A percentile compares a stretch with the other conserved stretches of the same genome.
phyloP scores from a whole-genome alignment of 2,113 vertebrate species.

The Cyanistes caeruleus region DNA sequence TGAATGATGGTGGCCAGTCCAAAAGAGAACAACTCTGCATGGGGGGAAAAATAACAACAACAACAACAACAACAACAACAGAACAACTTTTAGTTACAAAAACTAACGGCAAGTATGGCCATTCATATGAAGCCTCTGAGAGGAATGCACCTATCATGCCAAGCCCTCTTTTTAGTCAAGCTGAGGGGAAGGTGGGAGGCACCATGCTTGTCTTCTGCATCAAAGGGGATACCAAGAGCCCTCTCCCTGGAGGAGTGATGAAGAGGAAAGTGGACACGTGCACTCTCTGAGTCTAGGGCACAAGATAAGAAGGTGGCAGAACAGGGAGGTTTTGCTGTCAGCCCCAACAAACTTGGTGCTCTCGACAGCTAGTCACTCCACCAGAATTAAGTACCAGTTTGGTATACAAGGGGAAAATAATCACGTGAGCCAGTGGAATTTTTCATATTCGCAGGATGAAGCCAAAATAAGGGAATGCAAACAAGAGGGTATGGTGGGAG shows the following conservation, averaged over 20 bases:
- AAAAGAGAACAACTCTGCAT: conserved; percentile 27
- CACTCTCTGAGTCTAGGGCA: not conserved
- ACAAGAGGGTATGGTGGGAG: not conserved
- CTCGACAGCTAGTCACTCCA: fast-evolving
- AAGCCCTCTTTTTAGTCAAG: not conserved
- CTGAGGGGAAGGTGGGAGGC: not conserved
- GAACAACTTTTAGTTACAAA: not conserved
- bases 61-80: not conserved
- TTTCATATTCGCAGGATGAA: not conserved
- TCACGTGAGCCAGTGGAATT: not conserved
- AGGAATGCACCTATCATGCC: conserved; percentile 23
- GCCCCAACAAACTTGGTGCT: not conserved
- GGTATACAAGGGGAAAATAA: not conserved
- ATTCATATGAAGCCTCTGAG: not conserved
- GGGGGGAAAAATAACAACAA: not conserved
- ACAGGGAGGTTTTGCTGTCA: not conserved
- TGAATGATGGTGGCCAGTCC: conserved; percentile 56
- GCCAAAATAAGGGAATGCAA: not conserved
- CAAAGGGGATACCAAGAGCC: not conserved
- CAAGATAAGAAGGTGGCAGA: not conserved
- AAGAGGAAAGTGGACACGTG: not conserved
- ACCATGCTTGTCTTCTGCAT: not conserved
- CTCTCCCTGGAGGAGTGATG: not conserved
- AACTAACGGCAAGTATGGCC: not conserved
- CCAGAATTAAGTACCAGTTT: not conserved